A percentile compares a stretch with the other conserved stretches of the same genome.
These are phyloP conservation scores for Microplitis demolitor DNA, from an alignment of 1,140 invertebrate species.

Conservation along the genomic window DNA sequence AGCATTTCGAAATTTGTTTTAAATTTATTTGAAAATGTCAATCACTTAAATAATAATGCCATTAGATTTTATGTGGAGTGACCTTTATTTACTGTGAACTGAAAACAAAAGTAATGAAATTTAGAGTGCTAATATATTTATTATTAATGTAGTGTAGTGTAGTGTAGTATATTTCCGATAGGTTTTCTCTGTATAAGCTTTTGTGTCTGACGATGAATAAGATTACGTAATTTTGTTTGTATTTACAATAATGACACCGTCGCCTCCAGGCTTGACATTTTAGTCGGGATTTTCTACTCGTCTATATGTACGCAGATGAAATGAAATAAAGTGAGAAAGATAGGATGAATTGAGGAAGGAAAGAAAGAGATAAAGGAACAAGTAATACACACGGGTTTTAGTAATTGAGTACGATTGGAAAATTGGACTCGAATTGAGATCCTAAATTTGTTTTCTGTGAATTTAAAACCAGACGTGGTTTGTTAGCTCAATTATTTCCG, in stretches of 20 bases:
- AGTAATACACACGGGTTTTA: conserved; percentile 25
- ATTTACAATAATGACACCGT: conserved; percentile 56
- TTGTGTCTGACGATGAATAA: conserved; percentile 56
- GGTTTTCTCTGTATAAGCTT: conserved; percentile 56
- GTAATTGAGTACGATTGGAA: conserved; percentile 63
- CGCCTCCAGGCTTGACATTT: conserved; percentile 57
- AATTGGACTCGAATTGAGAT: conserved; percentile 59
- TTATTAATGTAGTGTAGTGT: too few species aligned
- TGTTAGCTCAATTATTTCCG: conserved; percentile 54
- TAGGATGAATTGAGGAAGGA: background rate
- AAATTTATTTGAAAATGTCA: too few species aligned
- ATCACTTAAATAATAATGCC: too few species aligned
- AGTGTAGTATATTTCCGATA: too few species aligned
- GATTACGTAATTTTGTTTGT: conserved; percentile 62
- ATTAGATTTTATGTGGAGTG: background rate
- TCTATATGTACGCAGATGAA: too few species aligned
- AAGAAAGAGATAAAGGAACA: conserved; percentile 2
- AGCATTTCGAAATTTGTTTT: too few species aligned
- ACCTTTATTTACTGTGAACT: conserved; percentile 38
- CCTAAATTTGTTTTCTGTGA: conserved; percentile 44
- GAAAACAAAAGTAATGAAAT: conserved; percentile 15
- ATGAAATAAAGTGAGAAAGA: too few species aligned
- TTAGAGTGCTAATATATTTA: background rate
- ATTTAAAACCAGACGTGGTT: conserved; percentile 44
- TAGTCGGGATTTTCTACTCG: conserved; percentile 35